Conservation (phyloP, 2,113 vertebrate genomes). For the Nibea coibor region DNA sequence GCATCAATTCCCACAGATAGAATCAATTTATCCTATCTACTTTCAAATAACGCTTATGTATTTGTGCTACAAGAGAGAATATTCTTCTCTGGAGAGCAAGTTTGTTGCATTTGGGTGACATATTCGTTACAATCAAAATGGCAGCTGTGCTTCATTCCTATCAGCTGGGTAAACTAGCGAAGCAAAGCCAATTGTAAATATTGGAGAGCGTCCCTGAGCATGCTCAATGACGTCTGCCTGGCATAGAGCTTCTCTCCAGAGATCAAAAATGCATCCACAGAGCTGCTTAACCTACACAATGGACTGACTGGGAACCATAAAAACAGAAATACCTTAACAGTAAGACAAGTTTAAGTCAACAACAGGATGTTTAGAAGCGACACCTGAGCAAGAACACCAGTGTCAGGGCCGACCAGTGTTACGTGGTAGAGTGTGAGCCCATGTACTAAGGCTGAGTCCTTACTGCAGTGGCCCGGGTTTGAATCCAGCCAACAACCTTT, state of each 20-base stretch:
- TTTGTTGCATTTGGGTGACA: neutral
- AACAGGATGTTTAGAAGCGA: neutral
- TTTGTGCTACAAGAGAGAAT: neutral
- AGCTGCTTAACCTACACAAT: neutral
- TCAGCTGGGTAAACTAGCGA: neutral
- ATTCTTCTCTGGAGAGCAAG: neutral
- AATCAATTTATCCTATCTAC: neutral
- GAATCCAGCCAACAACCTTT: too few relatives aligned
- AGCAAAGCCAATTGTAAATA: conserved; percentile 4
- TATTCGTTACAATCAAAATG: neutral
- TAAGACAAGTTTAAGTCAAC: neutral
- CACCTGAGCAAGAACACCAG: neutral
- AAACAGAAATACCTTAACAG: neutral
- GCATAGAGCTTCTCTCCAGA: neutral
- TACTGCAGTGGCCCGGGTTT: too few relatives aligned
- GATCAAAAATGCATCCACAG: neutral
- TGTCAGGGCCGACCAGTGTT: neutral
- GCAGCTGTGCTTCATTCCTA: neutral
- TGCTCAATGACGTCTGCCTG: neutral
- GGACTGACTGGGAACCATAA: neutral
- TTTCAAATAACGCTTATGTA: neutral
- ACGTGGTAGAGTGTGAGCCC: too few relatives aligned
- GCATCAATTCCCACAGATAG: neutral
- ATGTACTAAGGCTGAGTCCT: too few relatives aligned
- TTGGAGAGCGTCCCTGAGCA: neutral